Percentiles rank a stretch among this genome's conserved stretches.
Conservation (phyloP, 2,797 vertebrate species). For the Sphaeramia orbicularis region DNA sequence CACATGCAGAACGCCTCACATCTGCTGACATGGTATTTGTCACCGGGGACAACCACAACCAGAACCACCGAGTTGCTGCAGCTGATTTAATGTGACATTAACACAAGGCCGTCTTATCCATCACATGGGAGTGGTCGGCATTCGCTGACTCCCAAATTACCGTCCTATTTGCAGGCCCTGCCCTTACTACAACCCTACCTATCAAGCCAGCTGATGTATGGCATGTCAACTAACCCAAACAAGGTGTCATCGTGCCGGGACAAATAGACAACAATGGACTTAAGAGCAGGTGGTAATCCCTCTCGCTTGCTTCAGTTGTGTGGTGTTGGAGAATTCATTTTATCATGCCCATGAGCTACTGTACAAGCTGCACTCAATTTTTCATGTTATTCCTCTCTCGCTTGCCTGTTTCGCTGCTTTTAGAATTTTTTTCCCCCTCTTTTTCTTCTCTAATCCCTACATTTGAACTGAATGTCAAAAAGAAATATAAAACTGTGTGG, state of each 20-base stretch:
- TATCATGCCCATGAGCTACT: slow-evolving; percentile 43
- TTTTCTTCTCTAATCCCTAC: slow-evolving; percentile 11
- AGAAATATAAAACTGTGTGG: slow-evolving; percentile 18
- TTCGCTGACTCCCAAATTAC: slow-evolving; percentile 62
- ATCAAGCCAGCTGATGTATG: slow-evolving; percentile 60
- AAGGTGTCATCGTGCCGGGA: slow-evolving; percentile 47
- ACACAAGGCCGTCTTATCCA: slow-evolving; percentile 76
- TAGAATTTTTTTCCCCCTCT: slow-evolving; percentile 3
- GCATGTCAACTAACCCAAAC: slow-evolving; percentile 50
- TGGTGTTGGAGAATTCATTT: slow-evolving; percentile 30
- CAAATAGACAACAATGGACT: slow-evolving; percentile 46
- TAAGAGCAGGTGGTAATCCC: slow-evolving; percentile 45
- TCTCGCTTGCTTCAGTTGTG: slow-evolving; percentile 21
- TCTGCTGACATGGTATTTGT: slow-evolving; percentile 56
- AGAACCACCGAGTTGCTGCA: slow-evolving; percentile 32
- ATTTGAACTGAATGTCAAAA: slow-evolving; percentile 19
- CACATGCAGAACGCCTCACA: slow-evolving; percentile 25
- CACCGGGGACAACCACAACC: slow-evolving; percentile 50
- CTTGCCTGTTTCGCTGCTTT: background rate
- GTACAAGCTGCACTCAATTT: slow-evolving; percentile 28
- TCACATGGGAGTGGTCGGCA: slow-evolving; percentile 63
- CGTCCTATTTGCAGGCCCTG: slow-evolving; percentile 37
- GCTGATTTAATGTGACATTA: slow-evolving; percentile 74
- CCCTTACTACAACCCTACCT: slow-evolving; percentile 31
- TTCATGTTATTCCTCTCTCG: slow-evolving; percentile 27